Evolutionary conservation across 1,140 invertebrate genomes (phyloP).

Genomic region (Stegodyphus mimosarum): DNA sequence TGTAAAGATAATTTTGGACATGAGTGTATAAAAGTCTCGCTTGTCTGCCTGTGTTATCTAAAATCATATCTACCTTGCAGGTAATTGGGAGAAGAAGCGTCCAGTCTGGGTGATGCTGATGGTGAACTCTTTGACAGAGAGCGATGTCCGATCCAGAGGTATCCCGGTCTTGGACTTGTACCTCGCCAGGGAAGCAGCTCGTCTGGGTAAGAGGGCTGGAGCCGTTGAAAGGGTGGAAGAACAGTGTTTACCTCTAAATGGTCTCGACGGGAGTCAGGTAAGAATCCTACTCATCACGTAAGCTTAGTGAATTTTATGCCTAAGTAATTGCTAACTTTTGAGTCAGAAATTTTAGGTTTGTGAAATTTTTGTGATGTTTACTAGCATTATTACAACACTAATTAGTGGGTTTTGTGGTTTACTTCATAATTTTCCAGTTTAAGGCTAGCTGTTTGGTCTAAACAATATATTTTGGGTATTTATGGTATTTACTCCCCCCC

Average conservation of each 20-base stretch:
- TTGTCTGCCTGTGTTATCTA: not conserved
- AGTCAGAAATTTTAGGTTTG: too few relatives aligned
- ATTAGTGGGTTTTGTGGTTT: too few relatives aligned
- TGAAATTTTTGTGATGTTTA: too few relatives aligned
- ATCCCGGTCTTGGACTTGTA: conserved; percentile 73
- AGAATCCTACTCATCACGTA: not conserved
- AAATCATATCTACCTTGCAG: conserved; percentile 60
- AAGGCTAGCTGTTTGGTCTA: too few relatives aligned
- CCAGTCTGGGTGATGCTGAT: conserved; percentile 74
- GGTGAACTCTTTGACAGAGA: conserved; percentile 72
- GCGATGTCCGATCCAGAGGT: conserved; percentile 71
- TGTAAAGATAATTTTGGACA: too few relatives aligned
- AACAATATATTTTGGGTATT: too few relatives aligned
- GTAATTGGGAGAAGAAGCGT: conserved; percentile 72
- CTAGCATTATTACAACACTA: too few relatives aligned
- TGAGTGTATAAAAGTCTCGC: too few relatives aligned
- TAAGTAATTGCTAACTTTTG: too few relatives aligned
- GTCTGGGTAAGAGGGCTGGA: conserved; percentile 70
- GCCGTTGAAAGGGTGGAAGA: conserved; percentile 73
- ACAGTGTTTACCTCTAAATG: conserved; percentile 73
- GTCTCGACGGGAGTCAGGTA: conserved; percentile 71
- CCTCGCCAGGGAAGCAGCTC: conserved; percentile 71
- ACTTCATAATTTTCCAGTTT: too few relatives aligned
- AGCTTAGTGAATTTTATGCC: too few relatives aligned
- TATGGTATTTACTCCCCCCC: too few relatives aligned